Conservation (phyloP, 2,888 invertebrate species). For the Hypselothyrea guttata region DNA sequence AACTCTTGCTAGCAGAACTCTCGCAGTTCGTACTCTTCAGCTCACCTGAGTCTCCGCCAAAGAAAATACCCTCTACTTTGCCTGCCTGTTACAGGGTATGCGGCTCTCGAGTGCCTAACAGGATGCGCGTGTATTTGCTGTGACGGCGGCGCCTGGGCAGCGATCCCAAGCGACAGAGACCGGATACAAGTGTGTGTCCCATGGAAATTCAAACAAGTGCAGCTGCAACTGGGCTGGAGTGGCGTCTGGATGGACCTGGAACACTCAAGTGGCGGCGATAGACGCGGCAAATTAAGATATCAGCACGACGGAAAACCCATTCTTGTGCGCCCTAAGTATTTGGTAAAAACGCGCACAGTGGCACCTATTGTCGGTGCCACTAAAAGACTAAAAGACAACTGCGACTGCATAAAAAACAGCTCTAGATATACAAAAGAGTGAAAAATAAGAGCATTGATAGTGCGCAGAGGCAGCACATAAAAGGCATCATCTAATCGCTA, state of each 20-base stretch:
- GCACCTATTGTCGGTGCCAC: slow-evolving; percentile 59
- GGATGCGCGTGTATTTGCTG: slow-evolving; percentile 68
- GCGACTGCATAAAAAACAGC: slow-evolving; percentile 29
- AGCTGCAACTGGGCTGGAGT: slow-evolving; percentile 59
- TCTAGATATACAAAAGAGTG: not conserved
- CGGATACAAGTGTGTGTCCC: slow-evolving; percentile 59
- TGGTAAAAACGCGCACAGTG: slow-evolving; percentile 51
- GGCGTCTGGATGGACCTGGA: slow-evolving; percentile 41
- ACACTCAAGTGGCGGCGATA: slow-evolving; percentile 58
- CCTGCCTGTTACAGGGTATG: slow-evolving; percentile 34
- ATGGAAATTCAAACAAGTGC: slow-evolving; percentile 74
- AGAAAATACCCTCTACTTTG: not conserved
- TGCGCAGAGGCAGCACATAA: slow-evolving; percentile 56
- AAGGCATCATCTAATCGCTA: slow-evolving; percentile 78
- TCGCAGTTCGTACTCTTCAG: not conserved
- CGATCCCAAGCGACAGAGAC: slow-evolving; percentile 30
- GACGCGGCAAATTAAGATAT: slow-evolving; percentile 75
- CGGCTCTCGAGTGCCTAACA: slow-evolving; percentile 57
- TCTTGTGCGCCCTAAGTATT: slow-evolving; percentile 45
- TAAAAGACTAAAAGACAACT: too few species aligned
- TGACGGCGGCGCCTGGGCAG: slow-evolving; percentile 57
- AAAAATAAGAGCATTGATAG: slow-evolving; percentile 21
- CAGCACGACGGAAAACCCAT: slow-evolving; percentile 67
- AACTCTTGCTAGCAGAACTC: too few species aligned
- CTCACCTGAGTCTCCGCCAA: not conserved